Conservation (phyloP, 2,888 invertebrate species). For the Hedya salicella region DNA sequence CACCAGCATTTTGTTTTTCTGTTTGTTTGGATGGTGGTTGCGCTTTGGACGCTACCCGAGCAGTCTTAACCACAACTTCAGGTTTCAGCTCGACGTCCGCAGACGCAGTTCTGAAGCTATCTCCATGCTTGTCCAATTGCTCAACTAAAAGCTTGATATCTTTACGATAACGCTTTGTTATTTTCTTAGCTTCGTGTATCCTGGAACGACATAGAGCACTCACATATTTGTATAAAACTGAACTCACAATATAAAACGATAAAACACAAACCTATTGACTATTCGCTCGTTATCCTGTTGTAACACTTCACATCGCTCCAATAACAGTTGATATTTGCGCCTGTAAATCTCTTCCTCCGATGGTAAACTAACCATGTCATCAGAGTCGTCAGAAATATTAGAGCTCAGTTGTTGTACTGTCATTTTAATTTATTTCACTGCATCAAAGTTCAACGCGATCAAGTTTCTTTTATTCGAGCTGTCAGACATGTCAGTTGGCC, state of each 20-base stretch:
- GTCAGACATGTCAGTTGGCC: slow-evolving; percentile 47
- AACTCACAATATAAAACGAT: slow-evolving; percentile 47
- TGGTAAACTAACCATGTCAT: slow-evolving; percentile 83
- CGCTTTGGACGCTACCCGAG: slow-evolving; percentile 61
- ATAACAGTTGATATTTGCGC: slow-evolving; percentile 89
- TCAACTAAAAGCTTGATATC: slow-evolving; percentile 89
- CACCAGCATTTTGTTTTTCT: slow-evolving; percentile 67
- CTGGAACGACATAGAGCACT: slow-evolving; percentile 66
- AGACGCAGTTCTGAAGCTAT: slow-evolving; percentile 87
- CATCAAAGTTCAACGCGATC: slow-evolving; percentile 77
- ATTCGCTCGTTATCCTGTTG: slow-evolving; percentile 92
- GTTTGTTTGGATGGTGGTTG: slow-evolving; percentile 61
- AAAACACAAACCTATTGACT: slow-evolving; percentile 84
- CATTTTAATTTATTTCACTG: slow-evolving; percentile 84
- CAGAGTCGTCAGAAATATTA: slow-evolving; percentile 84
- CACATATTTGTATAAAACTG: slow-evolving; percentile 48
- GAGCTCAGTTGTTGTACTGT: slow-evolving; percentile 83
- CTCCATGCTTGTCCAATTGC: slow-evolving; percentile 88
- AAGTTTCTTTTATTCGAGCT: slow-evolving; percentile 73
- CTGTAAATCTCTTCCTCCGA: slow-evolving; percentile 88
- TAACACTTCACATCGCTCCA: slow-evolving; percentile 90
- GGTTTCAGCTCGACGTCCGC: slow-evolving; percentile 84
- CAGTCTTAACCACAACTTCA: slow-evolving; percentile 59
- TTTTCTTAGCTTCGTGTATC: slow-evolving; percentile 89
- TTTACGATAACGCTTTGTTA: slow-evolving; percentile 87